Evolutionary conservation across 2,797 vertebrate species (phyloP), one percentile per base, ranked within the genome.

Genomic region (Clamator glandarius): DNA sequence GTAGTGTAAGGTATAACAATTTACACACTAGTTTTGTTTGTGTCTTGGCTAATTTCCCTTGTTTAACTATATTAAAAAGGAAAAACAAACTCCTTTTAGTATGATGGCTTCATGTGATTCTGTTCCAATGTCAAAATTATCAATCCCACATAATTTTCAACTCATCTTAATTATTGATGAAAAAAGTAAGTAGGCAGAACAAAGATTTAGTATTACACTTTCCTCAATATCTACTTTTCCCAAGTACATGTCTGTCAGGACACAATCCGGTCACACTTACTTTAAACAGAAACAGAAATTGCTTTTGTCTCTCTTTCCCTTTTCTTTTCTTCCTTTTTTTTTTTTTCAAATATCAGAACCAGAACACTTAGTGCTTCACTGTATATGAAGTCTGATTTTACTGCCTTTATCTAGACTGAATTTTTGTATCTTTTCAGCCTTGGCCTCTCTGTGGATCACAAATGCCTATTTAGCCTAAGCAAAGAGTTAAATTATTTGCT

Each of bases 401-500:
- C 36, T n/a, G 8, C 83, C 61, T 75, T 88, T 77, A 59, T 66
- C 33, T 29, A 50, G 12, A 24, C 24, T 54, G 21, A 64, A 9
- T 55, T 91, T 76, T 87, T 88, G 8, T 11, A 50, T 74, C 25
- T 70, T 84, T 75, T 41, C 33, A 66, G 46, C 26, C 29, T 68
- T 73, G 28, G 14, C 25, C 14, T 90, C 70, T 82, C 33, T 12
- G 36, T 33, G 21, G 33, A 75, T 57, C 20, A 62, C 5, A 46
- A 88, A 88, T 4, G 7, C 14, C 33, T 54, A 46, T 29, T 74
- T 72, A 79, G 36, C 8, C 68, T 81, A 96, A 92, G 94, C 54
- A 95, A 9, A 94, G 79, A 96, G 57, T 81, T 91, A 93, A 94
- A 91, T 84, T 15, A 93, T 93, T 92, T 91, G 29, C 61, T 82